Base-by-base conservation (phyloP, 92 coral and sea anemone genomes). In the Heteractis magnifica region DNA sequence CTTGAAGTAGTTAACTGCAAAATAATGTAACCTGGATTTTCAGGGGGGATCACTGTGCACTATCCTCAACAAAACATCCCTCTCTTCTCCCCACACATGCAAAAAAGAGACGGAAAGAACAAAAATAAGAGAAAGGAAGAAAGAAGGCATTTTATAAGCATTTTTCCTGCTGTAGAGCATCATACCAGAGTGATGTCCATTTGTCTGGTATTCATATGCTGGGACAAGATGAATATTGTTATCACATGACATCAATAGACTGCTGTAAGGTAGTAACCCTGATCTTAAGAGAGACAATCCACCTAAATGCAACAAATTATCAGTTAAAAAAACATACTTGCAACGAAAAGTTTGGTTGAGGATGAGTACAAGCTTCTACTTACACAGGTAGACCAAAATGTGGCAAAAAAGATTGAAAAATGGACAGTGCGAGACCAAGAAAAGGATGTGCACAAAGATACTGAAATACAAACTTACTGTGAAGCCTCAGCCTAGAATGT, bases 401-500 rank as follows among this genome's bases (percentile, higher is more conserved):
- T 34, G 44, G 1, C 44, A 34, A 34, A 34, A 34, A 34, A 34
- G 44, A 34, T 0, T 34, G 44, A 34, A 34, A 68, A 19, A 68
- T 34, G 74, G 74, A 68, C 11, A 9, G 74, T 34, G 1, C 4
- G n/a, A 21, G 9, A 64, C 49, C 21, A 1, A 23, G 44, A 68
- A 68, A 18, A 85, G 62, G 51, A 75, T 18, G 49, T 51, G 0
- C 72, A 58, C 18, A 1, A 14, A 3, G 8, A 65, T n/a, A 65
- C 59, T 49, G 20, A 60, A 12, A 41, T 8, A 52, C 8, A 6
- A 51, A 21, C 52, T 26, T 92, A 96, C 99, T 89, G 60, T 91
- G 92, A 55, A 89, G 83, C 74, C 88, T 88, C 23, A 96, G 90
- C 86, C 99, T 94, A 56, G 99, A 96, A 76, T 94, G 95, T 77